Evolutionary conservation across 2,113 vertebrate species (phyloP).

Genomic region (Periophthalmodon schlosseri): DNA sequence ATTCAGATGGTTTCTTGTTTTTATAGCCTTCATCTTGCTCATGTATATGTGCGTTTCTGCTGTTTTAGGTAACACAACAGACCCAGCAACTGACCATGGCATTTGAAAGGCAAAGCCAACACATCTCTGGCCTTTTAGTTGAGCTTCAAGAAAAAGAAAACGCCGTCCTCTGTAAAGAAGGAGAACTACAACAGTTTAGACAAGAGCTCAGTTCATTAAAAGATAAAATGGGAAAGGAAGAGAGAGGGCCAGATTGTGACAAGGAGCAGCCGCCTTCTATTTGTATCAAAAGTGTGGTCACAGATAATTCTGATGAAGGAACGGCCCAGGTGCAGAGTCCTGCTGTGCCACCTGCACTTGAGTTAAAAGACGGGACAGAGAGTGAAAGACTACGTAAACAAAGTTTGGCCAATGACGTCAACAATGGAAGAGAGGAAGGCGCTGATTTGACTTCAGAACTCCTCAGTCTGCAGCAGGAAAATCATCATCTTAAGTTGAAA

Average conservation of each 20-base stretch:
- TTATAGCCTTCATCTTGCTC: not conserved
- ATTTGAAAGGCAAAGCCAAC: slow-evolving; percentile 79
- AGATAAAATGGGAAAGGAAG: slow-evolving; percentile 15
- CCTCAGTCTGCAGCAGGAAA: slow-evolving; percentile 47
- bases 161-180: slow-evolving; percentile 58
- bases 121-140: slow-evolving; percentile 75
- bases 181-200: slow-evolving; percentile 62
- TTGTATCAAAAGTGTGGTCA: not conserved
- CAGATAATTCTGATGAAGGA: not conserved
- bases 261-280: not conserved
- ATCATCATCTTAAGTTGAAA: slow-evolving; percentile 56
- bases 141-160: slow-evolving; percentile 76
- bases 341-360: not conserved
- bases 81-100: slow-evolving; percentile 77
- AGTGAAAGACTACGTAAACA: not conserved
- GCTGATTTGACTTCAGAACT: slow-evolving; percentile 32
- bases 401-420: not conserved
- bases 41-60: not conserved
- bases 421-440: slow-evolving; percentile 9
- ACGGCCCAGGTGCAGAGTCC: not conserved
- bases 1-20: not conserved
- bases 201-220: slow-evolving; percentile 52
- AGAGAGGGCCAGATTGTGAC: not conserved
- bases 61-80: slow-evolving; percentile 71
- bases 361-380: not conserved